Evolutionary conservation across 2,888 invertebrate species (phyloP), one percentile per base, ranked within the genome.

Genomic region (Trileptium ribeirensis): DNA sequence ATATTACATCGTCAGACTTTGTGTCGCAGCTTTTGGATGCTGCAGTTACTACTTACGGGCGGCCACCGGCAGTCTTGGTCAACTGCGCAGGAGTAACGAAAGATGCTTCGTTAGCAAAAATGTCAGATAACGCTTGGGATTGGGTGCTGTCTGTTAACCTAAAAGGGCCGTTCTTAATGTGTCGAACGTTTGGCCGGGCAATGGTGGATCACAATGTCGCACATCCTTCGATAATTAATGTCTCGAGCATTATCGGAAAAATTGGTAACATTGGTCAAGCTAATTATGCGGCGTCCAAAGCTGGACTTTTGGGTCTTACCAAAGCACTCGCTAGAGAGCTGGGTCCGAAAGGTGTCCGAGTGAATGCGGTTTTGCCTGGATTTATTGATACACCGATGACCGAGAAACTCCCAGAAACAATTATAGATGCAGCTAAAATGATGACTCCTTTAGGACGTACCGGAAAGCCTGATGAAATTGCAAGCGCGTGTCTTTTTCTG

Each of bases 231-330:
- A 93, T 97, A 70, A 90, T 97, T 37, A 97, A 96, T 89, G 91
- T 97, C 81, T 93, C 94, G 2, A 96, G 96, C 87, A 94, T 96
- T 84, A 92, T 94, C 33, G 95, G 93, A 1, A 94, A 94, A 87
- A 91, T 92, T 87, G 96, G 95, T 79, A 96, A 95, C 88, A 92
- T 95, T 70, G 93, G 95, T 0, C 96, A 96, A 90, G 92, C 92
- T n/a, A 95, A 96, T 89, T 97, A 97, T 88, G 91, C 93, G 1
- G 94, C 95, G 0, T 94, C 95, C 81, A 97, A 97, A 90, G 94
- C 96, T n/a, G 97, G 95, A 0, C 95, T 97, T 0, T 92, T 94
- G 83, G 93, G 93, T 0, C 91, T 97, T 87, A 94, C 95, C 0
- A 94, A 94, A 89, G 92, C 94, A 3, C 94, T 94, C 19, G 93